Evolutionary conservation across 2,113 vertebrate genomes (phyloP).

Genomic region (Podarcis raffonei): DNA sequence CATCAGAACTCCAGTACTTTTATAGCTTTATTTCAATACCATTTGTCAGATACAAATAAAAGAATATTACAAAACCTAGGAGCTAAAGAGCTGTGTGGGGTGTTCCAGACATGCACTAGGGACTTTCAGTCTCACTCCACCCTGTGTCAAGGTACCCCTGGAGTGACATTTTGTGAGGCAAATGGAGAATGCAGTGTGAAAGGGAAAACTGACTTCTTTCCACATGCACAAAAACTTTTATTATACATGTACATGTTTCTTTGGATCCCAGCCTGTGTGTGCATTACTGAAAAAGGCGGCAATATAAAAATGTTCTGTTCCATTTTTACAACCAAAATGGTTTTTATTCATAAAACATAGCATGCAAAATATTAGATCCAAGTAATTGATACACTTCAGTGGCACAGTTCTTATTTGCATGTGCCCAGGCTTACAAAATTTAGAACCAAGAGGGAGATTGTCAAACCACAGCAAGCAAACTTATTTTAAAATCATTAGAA

Average conservation of each 20-base stretch:
- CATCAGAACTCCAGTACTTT: background rate
- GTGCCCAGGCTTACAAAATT: constrained; percentile 18
- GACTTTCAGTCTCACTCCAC: background rate
- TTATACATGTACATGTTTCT: background rate
- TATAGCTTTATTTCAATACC: background rate
- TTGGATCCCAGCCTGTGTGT: background rate
- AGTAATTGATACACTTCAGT: constrained; percentile 20
- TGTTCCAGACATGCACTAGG: background rate
- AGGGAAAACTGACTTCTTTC: background rate
- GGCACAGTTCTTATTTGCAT: constrained; percentile 15
- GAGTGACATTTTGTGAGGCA: background rate
- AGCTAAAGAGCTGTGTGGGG: background rate
- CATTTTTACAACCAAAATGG: constrained; percentile 22
- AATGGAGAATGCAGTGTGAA: background rate
- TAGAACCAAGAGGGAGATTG: constrained; percentile 28
- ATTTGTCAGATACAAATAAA: background rate
- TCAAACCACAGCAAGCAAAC: constrained; percentile 27
- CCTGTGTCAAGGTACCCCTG: background rate
- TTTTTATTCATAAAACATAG: constrained; percentile 33
- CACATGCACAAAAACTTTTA: background rate
- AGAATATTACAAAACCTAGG: background rate
- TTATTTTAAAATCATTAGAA: background rate
- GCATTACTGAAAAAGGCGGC: background rate
- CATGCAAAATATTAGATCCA: constrained; percentile 25
- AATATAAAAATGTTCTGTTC: constrained; percentile 5